Base-by-base conservation (phyloP, 1,140 invertebrate genomes). In the Drosophila quadrilineata region DNA sequence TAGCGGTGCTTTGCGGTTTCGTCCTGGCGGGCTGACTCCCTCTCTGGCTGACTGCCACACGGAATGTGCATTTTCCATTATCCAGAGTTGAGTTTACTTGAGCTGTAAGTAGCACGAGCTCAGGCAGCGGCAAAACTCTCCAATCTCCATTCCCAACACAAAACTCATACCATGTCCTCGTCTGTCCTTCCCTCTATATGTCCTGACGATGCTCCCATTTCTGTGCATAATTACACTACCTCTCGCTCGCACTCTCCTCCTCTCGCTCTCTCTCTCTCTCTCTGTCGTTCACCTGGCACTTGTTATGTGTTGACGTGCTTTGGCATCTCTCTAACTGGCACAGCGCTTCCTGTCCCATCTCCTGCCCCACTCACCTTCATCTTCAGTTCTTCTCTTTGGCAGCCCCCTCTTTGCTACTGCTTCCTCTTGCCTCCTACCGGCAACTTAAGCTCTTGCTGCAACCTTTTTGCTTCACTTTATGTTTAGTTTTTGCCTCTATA, bases 51-150 rank as follows among this genome's bases (percentile, higher is more conserved):
- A n/a, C 22, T 56, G 58, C 48, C 59, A 46, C 46, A 52, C 36
- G 77, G 73, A 82, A 82, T 82, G 79, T 73, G 76, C 76, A 84
- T 73, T 82, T 80, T 58, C 63, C 72, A 70, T 76, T 68, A 68
- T 63, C 60, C 66, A 31, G 3, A 49, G 46, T 46, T 14, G 45
- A 52, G 63, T 59, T 68, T 41, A 76, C 74, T 77, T 77, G 58
- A 40, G 29, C 22, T 36, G 65, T 71, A 79, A 75, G 73, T 84
- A 67, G 76, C 59, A 72, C 73, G 75, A 45, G 35, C 16, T 28
- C n/a, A n/a, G n/a, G n/a, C n/a, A n/a, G n/a, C n/a, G n/a, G n/a
- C n/a, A n/a, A 45, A 48, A 9, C 21, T 38, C n/a, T n/a, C n/a
- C 43, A 26, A 22, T 6, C 46, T 8, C n/a, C 29, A 22, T 21